These are phyloP conservation scores for Agonopterix heracliana DNA, from an alignment of 2,888 invertebrate genomes.

Conservation along the genomic window DNA sequence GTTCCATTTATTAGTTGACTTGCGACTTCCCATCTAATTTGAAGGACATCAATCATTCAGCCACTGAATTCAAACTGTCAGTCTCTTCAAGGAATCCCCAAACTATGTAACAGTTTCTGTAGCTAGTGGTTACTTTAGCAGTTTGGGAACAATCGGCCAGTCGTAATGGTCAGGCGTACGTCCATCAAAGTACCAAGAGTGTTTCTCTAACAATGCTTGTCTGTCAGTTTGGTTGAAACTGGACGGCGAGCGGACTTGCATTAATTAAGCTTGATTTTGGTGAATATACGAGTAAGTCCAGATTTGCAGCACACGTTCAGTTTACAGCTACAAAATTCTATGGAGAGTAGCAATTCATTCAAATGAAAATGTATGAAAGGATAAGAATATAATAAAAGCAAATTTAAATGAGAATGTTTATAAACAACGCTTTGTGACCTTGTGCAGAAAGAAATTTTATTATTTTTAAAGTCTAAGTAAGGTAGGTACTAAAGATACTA, in stretches of 20 bases:
- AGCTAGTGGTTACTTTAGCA: constrained; percentile 35
- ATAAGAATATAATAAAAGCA: too few species aligned
- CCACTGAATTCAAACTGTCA: constrained; percentile 48
- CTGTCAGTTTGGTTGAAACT: constrained; percentile 5
- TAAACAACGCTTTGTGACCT: too few species aligned
- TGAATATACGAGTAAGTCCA: neutral
- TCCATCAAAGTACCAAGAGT: constrained; percentile 56
- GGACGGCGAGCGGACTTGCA: constrained; percentile 3
- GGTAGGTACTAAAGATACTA: too few species aligned
- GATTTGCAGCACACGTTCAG: constrained; percentile 2
- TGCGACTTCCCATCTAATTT: too few species aligned
- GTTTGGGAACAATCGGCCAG: constrained; percentile 47
- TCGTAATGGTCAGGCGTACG: constrained; percentile 56
- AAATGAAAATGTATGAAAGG: too few species aligned
- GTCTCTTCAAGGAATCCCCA: constrained; percentile 25
- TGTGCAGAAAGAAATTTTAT: too few species aligned
- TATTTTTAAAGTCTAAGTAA: too few species aligned
- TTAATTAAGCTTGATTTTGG: constrained; percentile 9
- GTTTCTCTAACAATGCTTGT: constrained; percentile 37
- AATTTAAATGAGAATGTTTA: too few species aligned
- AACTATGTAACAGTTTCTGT: constrained; percentile 38
- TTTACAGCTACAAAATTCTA: neutral
- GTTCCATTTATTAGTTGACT: too few species aligned
- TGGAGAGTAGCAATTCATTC: too few species aligned
- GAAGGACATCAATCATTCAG: constrained; percentile 44